Evolutionary conservation across 2,888 invertebrate species (phyloP).

Genomic region (Hirtodrosophila cameraria): DNA sequence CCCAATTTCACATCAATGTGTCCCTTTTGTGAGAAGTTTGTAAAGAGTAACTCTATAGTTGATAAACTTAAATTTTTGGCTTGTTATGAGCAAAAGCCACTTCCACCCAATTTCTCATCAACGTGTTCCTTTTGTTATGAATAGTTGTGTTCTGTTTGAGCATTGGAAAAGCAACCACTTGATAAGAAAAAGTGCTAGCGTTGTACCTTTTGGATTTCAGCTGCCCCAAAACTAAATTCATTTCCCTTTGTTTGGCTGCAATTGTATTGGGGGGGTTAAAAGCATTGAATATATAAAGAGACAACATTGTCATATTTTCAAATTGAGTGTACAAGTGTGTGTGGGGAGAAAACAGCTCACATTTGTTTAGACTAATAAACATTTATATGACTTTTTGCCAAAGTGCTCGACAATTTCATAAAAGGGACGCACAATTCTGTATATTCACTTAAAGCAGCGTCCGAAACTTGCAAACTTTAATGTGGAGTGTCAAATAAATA

Average conservation of each 20-base stretch:
- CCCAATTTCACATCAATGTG: no score
- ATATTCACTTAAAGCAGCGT: constrained; percentile 21
- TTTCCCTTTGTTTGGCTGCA: constrained; percentile 51
- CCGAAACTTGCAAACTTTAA: constrained; percentile 33
- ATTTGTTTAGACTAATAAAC: constrained; percentile 74
- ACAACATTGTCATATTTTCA: constrained; percentile 77
- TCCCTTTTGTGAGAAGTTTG: no score
- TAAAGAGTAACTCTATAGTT: constrained; percentile 5
- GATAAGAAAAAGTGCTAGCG: constrained; percentile 68
- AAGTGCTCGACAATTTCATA: constrained; percentile 45
- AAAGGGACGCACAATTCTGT: neutral
- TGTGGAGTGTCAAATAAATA: constrained; percentile 50
- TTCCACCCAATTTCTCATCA: constrained; percentile 20
- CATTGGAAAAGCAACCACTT: constrained; percentile 15
- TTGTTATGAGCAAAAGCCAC: constrained; percentile 7
- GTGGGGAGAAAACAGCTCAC: constrained; percentile 32
- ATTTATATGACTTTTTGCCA: constrained; percentile 69
- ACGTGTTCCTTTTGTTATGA: constrained; percentile 20
- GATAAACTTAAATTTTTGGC: neutral
- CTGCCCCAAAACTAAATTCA: constrained; percentile 42
- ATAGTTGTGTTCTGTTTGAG: constrained; percentile 13
- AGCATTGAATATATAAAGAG: constrained; percentile 74
- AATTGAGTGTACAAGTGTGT: constrained; percentile 70
- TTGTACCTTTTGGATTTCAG: constrained; percentile 65
- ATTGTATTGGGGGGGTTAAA: constrained; percentile 50